Base-by-base conservation (phyloP, 2,797 vertebrate genomes). In the Lophura swinhoii region DNA sequence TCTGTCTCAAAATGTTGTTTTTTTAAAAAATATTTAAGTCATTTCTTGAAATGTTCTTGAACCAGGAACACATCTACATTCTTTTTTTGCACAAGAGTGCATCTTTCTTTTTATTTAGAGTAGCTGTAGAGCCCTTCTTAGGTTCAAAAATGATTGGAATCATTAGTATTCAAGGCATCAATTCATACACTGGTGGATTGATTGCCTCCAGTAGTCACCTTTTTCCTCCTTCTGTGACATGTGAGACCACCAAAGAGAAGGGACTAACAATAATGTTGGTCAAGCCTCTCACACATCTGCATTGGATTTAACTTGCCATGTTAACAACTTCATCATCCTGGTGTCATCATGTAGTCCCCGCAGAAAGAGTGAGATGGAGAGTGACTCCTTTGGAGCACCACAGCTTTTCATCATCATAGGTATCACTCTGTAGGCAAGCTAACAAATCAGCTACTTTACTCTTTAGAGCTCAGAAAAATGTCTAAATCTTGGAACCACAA, bases 21-120 rank as follows among this genome's bases (percentile, higher is more conserved):
- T 55, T 51, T 60, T 4, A 44, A 6, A 39, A 39, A 41, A 43
- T 79, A 79, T 84, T 87, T 91, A 60, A 85, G 62, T 10, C 39
- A 51, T 90, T 93, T 80, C 23, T 70, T 84, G 51, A 91, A 91
- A 48, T 91, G 39, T 76, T 94, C 39, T 72, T 85, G 43, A 12
- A 17, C 69, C 62, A 56, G 66, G 56, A 73, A 12, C 21, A 39
- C 0, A 0, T 55, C 28, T 35, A 29, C 13, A 23, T 16, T 28
- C 73, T 35, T 62, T 35, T 55, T 18, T 24, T 41, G 72, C 43
- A 74, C 15, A 31, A 43, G 29, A 31, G 1, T 56, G 39, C 67
- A 73, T 69, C 39, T 22, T 76, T 55, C 74, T 63, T 84, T 70
- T 72, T 62, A 17, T 17, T 28, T 22, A 16, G 22, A 49, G 66